Evolutionary conservation across 2,888 invertebrate species (phyloP), one percentile per base, ranked within the genome.

Genomic region (Sminthurinus aureus): DNA sequence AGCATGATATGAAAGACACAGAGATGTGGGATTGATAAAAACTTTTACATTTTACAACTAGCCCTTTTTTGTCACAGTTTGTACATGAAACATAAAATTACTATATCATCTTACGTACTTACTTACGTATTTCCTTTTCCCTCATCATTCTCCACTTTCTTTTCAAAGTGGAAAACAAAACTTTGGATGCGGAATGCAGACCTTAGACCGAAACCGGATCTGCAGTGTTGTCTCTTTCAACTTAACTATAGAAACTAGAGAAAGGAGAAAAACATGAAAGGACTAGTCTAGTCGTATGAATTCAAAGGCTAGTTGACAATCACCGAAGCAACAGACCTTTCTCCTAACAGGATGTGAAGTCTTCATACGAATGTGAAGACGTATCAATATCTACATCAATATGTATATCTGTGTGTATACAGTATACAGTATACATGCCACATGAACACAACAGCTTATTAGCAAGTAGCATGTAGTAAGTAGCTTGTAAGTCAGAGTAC

Each of bases 331-430:
- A 73, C 26, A 73, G 26, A 24, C 2, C 73, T 26, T 24, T 26
- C 24, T 73, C 24, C 11, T 26, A 73, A 73, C 73, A 73, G 24
- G 26, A 73, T 24, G 6, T 73, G 22, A 73, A 26, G 73, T 73
- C 15, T 24, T 71, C 58, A 58, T 58, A 58, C 58, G 38, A 6
- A 4, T 38, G 38, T 38, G 3, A 38, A 38, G 38, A 38, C 38
- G 6, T 38, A 38, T 38, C 38, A 38, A 1, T 38, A n/a, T n/a
- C n/a, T n/a, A n/a, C n/a, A 52, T 13, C 8, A 52, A 52, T 13
- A 52, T 52, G 52, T 52, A 52, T 52, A 13, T 52, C 8, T 52
- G 52, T 52, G 13, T 18, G 58, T 58, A 6, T 18, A 18, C 18
- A 15, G 15, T 15, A 58, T 58, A 18, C 18, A 58, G 18, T 13